Conservation (phyloP, 2,113 vertebrate species). For the Apus apus region DNA sequence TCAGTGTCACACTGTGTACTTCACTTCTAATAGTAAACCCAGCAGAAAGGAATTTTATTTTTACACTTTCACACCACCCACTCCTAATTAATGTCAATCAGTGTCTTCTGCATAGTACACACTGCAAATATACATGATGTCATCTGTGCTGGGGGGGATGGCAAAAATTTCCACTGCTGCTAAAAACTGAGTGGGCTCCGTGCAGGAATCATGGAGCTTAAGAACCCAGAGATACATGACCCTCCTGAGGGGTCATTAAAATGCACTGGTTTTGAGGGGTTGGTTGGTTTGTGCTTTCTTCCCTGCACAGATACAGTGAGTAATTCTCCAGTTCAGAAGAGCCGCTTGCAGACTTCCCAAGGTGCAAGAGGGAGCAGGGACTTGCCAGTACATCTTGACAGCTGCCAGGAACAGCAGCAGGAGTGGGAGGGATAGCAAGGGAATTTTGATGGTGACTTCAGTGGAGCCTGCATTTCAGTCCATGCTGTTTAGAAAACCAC, state of each 20-base stretch:
- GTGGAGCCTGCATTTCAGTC: background rate
- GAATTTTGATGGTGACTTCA: slow-evolving; percentile 4
- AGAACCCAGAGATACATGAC: background rate
- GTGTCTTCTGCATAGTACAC: slow-evolving; percentile 43
- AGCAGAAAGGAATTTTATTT: slow-evolving; percentile 57
- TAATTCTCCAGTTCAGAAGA: background rate
- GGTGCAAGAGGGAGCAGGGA: background rate
- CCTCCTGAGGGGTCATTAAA: background rate
- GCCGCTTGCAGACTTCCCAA: background rate
- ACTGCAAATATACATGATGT: slow-evolving; percentile 31
- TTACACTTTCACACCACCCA: slow-evolving; percentile 58
- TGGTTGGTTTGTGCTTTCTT: background rate
- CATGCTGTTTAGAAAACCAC: background rate
- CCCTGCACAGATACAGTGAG: background rate
- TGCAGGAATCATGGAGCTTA: background rate
- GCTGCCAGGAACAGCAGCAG: background rate
- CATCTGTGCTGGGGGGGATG: background rate
- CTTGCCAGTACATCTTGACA: background rate
- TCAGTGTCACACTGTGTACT: slow-evolving; percentile 22
- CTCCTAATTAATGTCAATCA: slow-evolving; percentile 72
- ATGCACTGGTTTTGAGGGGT: background rate
- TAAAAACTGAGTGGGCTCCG: background rate
- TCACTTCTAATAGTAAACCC: slow-evolving; percentile 52
- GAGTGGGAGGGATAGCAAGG: background rate
- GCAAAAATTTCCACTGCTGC: slow-evolving; percentile 40